Conservation (phyloP, 2,113 vertebrate species). For the Peromyscus californicus region DNA sequence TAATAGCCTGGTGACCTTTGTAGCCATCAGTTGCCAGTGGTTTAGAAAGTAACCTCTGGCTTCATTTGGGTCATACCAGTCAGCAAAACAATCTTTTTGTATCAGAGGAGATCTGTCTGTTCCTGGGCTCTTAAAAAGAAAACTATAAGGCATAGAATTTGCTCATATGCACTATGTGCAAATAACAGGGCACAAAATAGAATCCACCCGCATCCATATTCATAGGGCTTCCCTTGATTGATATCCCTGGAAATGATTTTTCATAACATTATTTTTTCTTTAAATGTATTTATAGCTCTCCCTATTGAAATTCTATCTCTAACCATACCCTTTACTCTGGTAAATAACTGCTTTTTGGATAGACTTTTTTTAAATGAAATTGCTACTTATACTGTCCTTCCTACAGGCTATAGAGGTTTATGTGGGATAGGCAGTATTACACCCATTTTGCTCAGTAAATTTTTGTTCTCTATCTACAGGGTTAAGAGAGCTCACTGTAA, state of each 20-base stretch:
- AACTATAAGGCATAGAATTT: background rate
- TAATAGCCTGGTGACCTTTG: background rate
- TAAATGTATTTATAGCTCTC: too few relatives aligned
- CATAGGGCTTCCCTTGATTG: background rate
- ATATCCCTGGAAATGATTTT: background rate
- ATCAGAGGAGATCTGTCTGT: background rate
- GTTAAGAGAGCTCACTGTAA: background rate
- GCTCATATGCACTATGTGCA: background rate
- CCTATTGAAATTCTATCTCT: background rate
- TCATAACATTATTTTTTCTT: background rate
- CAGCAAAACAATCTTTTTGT: background rate
- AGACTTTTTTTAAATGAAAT: background rate
- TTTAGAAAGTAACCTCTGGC: background rate
- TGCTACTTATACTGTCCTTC: background rate
- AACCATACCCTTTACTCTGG: background rate
- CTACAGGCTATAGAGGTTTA: background rate
- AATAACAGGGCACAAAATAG: background rate
- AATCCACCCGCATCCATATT: background rate
- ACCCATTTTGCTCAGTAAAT: background rate
- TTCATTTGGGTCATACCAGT: background rate
- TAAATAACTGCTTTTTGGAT: background rate
- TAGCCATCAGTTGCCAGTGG: background rate
- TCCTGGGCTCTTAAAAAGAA: background rate
- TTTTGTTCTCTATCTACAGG: background rate
- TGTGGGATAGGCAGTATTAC: background rate